Conservation (phyloP, 2,888 invertebrate species). For the Chaetogeoica ovagalla region DNA sequence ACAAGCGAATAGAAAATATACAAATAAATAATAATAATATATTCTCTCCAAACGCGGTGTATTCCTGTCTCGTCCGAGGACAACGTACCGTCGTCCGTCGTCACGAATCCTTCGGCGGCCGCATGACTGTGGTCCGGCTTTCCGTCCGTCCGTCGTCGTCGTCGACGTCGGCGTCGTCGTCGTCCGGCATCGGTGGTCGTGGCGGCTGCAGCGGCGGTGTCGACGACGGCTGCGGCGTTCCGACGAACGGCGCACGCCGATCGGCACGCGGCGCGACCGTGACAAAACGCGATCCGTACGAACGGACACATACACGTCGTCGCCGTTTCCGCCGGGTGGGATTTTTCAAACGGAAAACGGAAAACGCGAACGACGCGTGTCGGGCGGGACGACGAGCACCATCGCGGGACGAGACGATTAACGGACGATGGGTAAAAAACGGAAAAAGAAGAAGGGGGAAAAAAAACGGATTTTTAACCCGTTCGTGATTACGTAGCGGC, state of each 20-base stretch:
- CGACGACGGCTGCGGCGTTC: conserved; percentile 3
- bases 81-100: background rate
- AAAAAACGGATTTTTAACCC: no score
- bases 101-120: conserved; percentile 26
- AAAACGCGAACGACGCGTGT: background rate
- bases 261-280: conserved; percentile 27
- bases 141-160: background rate
- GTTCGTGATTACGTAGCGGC: background rate
- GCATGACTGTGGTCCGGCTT: background rate
- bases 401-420: background rate
- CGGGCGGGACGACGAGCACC: background rate
- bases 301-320: conserved; percentile 25
- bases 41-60: no score
- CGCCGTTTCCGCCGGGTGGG: background rate
- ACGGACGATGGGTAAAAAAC: no score
- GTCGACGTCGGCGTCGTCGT: background rate
- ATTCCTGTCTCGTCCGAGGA: no score
- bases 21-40: no score
- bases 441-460: no score
- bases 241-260: conserved; percentile 12
- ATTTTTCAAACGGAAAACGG: background rate
- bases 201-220: conserved; percentile 34
- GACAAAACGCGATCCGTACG: background rate
- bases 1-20: no score
- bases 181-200: conserved; percentile 33